Percentiles rank a stretch among this genome's conserved stretches.
These are phyloP conservation scores for Conopomorpha cramerella DNA, from an alignment of 1,140 invertebrate genomes.

Conservation along the genomic window DNA sequence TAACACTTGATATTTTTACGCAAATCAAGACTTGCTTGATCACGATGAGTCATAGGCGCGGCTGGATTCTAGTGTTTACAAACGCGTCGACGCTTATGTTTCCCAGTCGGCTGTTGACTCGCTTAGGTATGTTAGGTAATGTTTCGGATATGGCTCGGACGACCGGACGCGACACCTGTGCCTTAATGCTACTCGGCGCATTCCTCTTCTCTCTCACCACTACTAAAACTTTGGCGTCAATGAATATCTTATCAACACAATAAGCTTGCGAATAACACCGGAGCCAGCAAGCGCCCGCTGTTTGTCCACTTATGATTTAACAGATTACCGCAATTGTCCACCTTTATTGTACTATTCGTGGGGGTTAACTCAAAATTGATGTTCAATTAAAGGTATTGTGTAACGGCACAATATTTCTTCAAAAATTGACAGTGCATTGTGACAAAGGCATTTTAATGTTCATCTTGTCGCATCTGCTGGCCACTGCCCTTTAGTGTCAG, in stretches of 20 bases:
- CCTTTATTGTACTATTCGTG: too few species aligned
- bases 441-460: slow-evolving; percentile 23
- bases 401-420: slow-evolving; percentile 24
- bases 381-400: slow-evolving; percentile 50
- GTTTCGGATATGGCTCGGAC: slow-evolving; percentile 27
- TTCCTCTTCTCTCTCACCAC: background rate
- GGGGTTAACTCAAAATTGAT: background rate
- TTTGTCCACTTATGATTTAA: too few species aligned
- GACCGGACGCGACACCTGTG: slow-evolving; percentile 53
- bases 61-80: too few species aligned
- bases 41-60: too few species aligned
- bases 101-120: too few species aligned
- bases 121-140: background rate
- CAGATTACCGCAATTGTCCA: too few species aligned
- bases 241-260: background rate
- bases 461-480: slow-evolving; percentile 34
- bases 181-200: slow-evolving; percentile 16
- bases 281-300: too few species aligned
- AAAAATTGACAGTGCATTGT: slow-evolving; percentile 7
- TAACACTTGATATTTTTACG: too few species aligned
- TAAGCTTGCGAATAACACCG: background rate
- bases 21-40: too few species aligned
- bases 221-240: too few species aligned
- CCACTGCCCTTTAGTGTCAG: slow-evolving; percentile 9
- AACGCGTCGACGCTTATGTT: too few species aligned